Evolutionary conservation across 2,797 vertebrate species (phyloP).

Genomic region (Notolepis coatsorum): DNA sequence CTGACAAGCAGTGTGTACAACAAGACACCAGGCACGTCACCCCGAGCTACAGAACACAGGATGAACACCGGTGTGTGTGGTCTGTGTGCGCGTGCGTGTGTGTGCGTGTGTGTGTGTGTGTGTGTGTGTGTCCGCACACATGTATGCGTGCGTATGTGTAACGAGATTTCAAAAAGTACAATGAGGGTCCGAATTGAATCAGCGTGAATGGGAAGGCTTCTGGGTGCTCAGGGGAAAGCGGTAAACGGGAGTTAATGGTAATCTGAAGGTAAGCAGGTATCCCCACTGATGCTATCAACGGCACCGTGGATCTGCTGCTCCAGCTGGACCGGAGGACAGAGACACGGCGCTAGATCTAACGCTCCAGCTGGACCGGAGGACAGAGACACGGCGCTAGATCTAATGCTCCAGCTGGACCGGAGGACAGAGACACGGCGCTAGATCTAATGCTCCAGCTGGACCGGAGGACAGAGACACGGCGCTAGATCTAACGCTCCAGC

Average conservation of each 20-base stretch:
- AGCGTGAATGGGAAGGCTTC: conserved; percentile 41
- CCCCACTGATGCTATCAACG: conserved; percentile 57
- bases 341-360: too few species aligned
- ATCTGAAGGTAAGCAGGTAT: conserved; percentile 48
- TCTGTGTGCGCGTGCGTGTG: neutral
- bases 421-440: too few species aligned
- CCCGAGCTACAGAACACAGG: conserved; percentile 40
- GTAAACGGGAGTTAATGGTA: neutral
- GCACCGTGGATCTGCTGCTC: too few species aligned
- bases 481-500: too few species aligned
- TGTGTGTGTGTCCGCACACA: neutral
- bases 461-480: too few species aligned
- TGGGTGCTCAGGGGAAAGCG: conserved; percentile 25
- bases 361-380: too few species aligned
- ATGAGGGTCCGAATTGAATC: conserved; percentile 63
- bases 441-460: too few species aligned
- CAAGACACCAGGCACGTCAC: conserved; percentile 43
- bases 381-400: too few species aligned
- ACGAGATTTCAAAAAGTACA: conserved; percentile 67
- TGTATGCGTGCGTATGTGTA: conserved; percentile 42
- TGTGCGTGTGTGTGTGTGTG: conserved; percentile 27
- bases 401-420: too few species aligned
- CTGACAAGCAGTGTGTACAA: conserved; percentile 22
- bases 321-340: too few species aligned
- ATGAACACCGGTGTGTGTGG: conserved; percentile 47